Evolutionary conservation across 2,888 invertebrate genomes (phyloP).

Genomic region (Mimumesa dahlbomi): DNA sequence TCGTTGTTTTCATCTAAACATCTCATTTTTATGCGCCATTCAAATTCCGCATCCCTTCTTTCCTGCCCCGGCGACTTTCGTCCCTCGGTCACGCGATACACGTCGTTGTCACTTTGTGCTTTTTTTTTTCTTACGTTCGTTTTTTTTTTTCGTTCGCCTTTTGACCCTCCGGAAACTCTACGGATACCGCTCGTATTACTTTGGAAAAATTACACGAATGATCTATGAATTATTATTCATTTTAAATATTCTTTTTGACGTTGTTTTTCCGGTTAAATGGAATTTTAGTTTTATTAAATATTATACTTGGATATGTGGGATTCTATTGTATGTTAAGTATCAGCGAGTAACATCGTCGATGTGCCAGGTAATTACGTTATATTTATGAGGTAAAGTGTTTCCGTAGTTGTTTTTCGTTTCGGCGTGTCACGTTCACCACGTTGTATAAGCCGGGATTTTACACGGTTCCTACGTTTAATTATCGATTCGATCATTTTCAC

Average conservation of each 20-base stretch:
- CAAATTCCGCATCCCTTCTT: conserved; percentile 72
- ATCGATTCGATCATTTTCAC: neutral
- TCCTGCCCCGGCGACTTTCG: conserved; percentile 45
- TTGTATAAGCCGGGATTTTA: neutral
- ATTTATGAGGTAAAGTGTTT: no score
- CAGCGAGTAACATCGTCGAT: no score
- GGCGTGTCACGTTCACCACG: no score
- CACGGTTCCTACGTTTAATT: conserved; percentile 3
- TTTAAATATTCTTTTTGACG: no score
- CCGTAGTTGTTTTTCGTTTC: no score
- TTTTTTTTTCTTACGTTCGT: conserved; percentile 37
- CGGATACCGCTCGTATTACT: neutral
- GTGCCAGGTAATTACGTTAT: no score
- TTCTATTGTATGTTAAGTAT: no score
- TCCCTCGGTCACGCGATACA: conserved; percentile 72
- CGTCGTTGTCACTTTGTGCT: conserved; percentile 69
- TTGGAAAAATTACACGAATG: neutral
- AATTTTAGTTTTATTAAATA: no score
- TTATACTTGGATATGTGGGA: no score
- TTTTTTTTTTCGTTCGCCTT: neutral
- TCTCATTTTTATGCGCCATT: conserved; percentile 79
- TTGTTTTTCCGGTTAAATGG: no score
- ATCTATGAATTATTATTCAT: no score
- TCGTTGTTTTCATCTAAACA: conserved; percentile 78
- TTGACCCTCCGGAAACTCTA: neutral